Conservation (phyloP, 1,140 invertebrate genomes). For the Drosophila tani region DNA sequence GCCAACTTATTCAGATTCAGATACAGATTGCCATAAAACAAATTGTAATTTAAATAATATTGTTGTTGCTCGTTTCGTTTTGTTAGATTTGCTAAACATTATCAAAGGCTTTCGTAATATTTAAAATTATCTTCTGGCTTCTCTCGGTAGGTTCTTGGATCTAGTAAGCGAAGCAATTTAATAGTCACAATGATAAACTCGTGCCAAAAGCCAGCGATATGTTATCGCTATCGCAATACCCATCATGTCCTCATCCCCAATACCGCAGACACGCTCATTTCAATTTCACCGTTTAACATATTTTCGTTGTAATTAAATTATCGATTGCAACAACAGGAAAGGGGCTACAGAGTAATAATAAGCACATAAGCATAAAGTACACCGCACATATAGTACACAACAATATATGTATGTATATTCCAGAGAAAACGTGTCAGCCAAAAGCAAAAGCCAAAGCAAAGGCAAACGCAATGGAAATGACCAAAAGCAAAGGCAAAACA, state of each 20-base stretch:
- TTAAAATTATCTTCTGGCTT: no score
- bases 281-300: conserved; percentile 49
- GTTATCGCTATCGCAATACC: conserved; percentile 18
- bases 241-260: background rate
- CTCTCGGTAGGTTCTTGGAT: no score
- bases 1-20: conserved; percentile 5
- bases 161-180: background rate
- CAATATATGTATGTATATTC: conserved; percentile 4
- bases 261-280: conserved; percentile 12
- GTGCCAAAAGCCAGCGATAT: conserved; percentile 11
- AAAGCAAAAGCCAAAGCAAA: conserved; percentile 41
- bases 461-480: conserved; percentile 4
- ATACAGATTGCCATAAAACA: conserved; percentile 9
- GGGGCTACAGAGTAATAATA: conserved; percentile 64
- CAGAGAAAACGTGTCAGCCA: conserved; percentile 35
- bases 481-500: background rate
- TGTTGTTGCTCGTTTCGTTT: background rate
- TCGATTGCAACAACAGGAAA: conserved; percentile 57
- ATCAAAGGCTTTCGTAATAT: background rate
- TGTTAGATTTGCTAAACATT: no score
- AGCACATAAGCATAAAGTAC: conserved; percentile 48
- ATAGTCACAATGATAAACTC: conserved; percentile 11
- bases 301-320: conserved; percentile 67
- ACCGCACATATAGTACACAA: conserved; percentile 15
- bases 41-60: conserved; percentile 13